Evolutionary conservation across 2,888 invertebrate genomes (phyloP).

Genomic region (Metalampra italica): DNA sequence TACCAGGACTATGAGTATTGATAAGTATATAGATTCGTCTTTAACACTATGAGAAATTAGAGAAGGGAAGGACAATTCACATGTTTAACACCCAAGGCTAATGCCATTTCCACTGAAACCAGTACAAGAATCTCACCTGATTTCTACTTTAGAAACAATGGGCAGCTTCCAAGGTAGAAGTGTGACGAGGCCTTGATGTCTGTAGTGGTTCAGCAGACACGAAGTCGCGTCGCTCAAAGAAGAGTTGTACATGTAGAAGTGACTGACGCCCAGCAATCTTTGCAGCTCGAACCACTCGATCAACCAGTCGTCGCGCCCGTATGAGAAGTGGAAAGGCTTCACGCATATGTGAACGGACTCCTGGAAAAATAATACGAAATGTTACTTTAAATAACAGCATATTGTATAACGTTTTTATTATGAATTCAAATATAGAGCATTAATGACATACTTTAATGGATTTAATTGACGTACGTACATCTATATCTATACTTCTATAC

Average conservation of each 20-base stretch:
- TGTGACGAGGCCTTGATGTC: constrained; percentile 81
- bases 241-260: constrained; percentile 95
- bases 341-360: constrained; percentile 89
- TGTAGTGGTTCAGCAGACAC: constrained; percentile 86
- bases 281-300: constrained; percentile 95
- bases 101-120: too few species aligned
- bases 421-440: too few species aligned
- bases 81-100: too few species aligned
- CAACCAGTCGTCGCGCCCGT: constrained; percentile 89
- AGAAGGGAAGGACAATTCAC: too few species aligned
- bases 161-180: constrained; percentile 91
- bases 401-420: too few species aligned
- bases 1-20: too few species aligned
- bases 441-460: too few species aligned
- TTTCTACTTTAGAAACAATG: constrained; percentile 92
- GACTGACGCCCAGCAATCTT: constrained; percentile 88
- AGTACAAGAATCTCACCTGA: constrained; percentile 64
- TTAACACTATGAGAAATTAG: too few species aligned
- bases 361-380: constrained; percentile 32
- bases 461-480: too few species aligned
- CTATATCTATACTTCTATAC: too few species aligned
- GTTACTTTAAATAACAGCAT: not conserved
- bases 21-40: too few species aligned
- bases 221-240: constrained; percentile 88
- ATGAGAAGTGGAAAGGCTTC: constrained; percentile 93